These are phyloP conservation scores for Drosophila pruinosa DNA, from an alignment of 1,140 invertebrate species.

Conservation along the genomic window DNA sequence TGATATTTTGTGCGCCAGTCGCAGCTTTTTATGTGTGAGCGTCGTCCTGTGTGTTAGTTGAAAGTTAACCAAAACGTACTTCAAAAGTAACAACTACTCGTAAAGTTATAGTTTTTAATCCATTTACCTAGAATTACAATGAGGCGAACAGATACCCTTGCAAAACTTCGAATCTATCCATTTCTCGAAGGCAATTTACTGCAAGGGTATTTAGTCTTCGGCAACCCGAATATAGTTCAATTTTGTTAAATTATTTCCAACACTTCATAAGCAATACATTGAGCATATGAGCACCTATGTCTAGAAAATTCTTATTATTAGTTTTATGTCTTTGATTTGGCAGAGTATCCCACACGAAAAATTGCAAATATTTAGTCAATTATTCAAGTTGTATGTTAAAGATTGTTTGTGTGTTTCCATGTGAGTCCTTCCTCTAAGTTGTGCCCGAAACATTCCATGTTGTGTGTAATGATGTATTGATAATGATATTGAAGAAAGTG, in stretches of 20 bases:
- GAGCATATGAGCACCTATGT: background rate
- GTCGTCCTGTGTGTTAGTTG: slow-evolving; percentile 39
- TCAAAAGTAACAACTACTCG: slow-evolving; percentile 43
- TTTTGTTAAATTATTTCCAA: slow-evolving; percentile 1
- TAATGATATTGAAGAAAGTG: slow-evolving; percentile 3
- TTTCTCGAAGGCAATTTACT: background rate
- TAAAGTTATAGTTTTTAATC: background rate
- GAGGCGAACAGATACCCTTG: too few species aligned
- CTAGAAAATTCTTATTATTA: background rate
- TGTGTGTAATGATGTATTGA: slow-evolving; percentile 10
- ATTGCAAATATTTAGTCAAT: slow-evolving; percentile 46
- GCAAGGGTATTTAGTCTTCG: background rate
- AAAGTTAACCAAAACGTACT: slow-evolving; percentile 47
- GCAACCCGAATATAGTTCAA: background rate
- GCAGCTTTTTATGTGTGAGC: slow-evolving; percentile 28
- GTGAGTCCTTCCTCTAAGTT: slow-evolving; percentile 21
- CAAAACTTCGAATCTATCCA: too few species aligned
- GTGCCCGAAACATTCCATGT: slow-evolving; percentile 45
- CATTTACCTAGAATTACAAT: background rate
- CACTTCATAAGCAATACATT: slow-evolving; percentile 18
- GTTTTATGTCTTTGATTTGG: background rate
- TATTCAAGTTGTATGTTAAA: slow-evolving; percentile 28
- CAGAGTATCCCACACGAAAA: background rate
- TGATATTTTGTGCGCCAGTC: slow-evolving; percentile 40
- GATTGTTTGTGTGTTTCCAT: slow-evolving; percentile 27